A percentile compares a stretch with the other conserved stretches of the same genome.
Evolutionary conservation across 2,888 invertebrate genomes (phyloP).

Genomic region (Ophion ventricosus): DNA sequence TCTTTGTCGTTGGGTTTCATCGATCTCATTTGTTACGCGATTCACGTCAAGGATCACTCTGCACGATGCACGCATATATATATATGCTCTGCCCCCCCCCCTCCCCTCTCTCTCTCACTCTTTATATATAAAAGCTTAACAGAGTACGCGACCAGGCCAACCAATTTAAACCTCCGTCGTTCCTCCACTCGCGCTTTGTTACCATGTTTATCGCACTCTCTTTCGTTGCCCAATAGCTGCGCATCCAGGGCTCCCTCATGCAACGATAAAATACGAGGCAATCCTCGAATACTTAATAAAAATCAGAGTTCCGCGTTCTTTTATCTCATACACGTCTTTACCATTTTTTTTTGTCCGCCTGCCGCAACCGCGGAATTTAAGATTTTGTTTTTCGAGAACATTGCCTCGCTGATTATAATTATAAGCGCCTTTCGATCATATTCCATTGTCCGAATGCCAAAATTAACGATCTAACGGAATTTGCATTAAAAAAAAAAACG

Average conservation of each 20-base stretch:
- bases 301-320: not conserved
- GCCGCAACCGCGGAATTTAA: too few species aligned
- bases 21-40: slow-evolving; percentile 55
- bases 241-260: slow-evolving; percentile 17
- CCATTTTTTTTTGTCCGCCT: too few species aligned
- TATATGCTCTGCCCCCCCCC: not conserved
- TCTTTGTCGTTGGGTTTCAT: slow-evolving; percentile 33
- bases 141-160: slow-evolving; percentile 54
- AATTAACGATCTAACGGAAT: too few species aligned
- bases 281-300: slow-evolving; percentile 5
- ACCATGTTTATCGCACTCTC: slow-evolving; percentile 57
- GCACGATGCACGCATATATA: slow-evolving; percentile 29
- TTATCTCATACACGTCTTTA: too few species aligned
- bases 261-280: slow-evolving; percentile 6
- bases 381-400: too few species aligned
- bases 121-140: slow-evolving; percentile 40
- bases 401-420: too few species aligned
- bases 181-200: slow-evolving; percentile 25
- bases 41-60: slow-evolving; percentile 60
- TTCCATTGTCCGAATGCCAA: too few species aligned
- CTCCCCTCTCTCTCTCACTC: too few species aligned
- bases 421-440: too few species aligned
- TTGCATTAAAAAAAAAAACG: too few species aligned
- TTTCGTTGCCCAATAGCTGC: slow-evolving; percentile 22
- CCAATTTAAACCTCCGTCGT: slow-evolving; percentile 57